Base-by-base conservation (phyloP, 2,888 invertebrate species). In the Ophioninae sp. region DNA sequence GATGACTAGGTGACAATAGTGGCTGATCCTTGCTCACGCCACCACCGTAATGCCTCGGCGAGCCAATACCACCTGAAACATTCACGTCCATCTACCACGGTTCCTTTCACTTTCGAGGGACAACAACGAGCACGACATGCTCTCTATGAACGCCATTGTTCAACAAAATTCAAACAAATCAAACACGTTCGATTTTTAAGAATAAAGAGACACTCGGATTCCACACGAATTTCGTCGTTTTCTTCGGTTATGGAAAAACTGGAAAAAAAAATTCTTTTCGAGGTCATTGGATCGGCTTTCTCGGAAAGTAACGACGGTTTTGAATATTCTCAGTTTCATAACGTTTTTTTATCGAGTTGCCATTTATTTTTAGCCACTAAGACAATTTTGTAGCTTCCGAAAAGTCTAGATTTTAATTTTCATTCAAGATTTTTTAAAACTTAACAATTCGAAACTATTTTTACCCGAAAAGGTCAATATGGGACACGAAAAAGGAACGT, bases 1-100 rank as follows among this genome's bases (percentile, higher is more conserved):
- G 93, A 95, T 94, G 93, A 95, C 94, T 91, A 94, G 94, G 92
- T 94, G 94, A 93, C 92, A 94, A 90, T 87, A 92, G 88, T 86
- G 93, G 91, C 89, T 91, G 92, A 85, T 93, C 92, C 90, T 92
- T 92, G 89, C 90, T 91, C 87, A 94, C 92, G 91, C 94, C 93
- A 92, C 94, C 93, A 90, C 93, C 93, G 91, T 94, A 94, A 91
- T 94, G 94, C 92, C 94, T 93, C 91, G 94, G 94, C 89, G 94
- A 94, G 91, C 94, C 93, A 91, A 94, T 93, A 92, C 94, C 94
- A 94, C 94, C 94, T 94, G 94, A 90, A 94, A 94, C 93, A 94
- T 91, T 86, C 37, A 72, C 86, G 59, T 71, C 44, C 81, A 86
- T 88, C 88, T 87, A 88, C 87, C 87, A 84, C 82, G 81, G 79